A percentile compares a stretch with the other conserved stretches of the same genome.
These are phyloP conservation scores for Pyralis farinalis DNA, from an alignment of 2,888 invertebrate species.

Conservation along the genomic window DNA sequence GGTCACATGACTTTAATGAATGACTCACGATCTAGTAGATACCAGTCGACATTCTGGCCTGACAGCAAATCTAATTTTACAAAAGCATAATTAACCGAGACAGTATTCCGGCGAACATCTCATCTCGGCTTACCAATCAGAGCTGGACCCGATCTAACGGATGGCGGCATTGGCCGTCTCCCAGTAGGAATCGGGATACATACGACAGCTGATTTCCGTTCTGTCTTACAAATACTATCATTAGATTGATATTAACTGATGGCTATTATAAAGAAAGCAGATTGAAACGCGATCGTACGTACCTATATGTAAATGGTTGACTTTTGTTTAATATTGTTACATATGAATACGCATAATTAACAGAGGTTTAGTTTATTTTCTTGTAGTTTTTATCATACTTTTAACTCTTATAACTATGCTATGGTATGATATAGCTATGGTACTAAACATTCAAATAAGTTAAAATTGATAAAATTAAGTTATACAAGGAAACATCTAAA, in stretches of 20 bases:
- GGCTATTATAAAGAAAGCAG: no score
- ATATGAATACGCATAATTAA: no score
- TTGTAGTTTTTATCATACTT: no score
- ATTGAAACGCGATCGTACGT: no score
- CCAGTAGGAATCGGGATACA: conserved; percentile 60
- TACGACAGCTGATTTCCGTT: conserved; percentile 76
- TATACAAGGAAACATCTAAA: no score
- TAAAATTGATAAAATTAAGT: no score
- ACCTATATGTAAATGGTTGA: no score
- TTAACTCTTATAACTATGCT: no score
- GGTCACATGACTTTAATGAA: conserved; percentile 11
- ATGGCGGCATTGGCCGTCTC: conserved; percentile 66
- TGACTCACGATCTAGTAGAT: conserved; percentile 15
- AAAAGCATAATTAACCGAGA: conserved; percentile 49
- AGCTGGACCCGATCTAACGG: conserved; percentile 54
- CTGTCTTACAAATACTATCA: conserved; percentile 28
- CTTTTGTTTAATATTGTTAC: no score
- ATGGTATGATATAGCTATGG: no score
- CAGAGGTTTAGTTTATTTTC: no score
- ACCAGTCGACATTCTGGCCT: conserved; percentile 18
- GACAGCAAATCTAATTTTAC: conserved; percentile 46
- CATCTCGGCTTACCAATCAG: conserved; percentile 57
- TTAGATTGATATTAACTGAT: conserved; percentile 2
- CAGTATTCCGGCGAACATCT: conserved; percentile 47
- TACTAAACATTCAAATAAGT: no score